Conservation (phyloP, 2,888 invertebrate genomes). For the Ctenicera cuprea region DNA sequence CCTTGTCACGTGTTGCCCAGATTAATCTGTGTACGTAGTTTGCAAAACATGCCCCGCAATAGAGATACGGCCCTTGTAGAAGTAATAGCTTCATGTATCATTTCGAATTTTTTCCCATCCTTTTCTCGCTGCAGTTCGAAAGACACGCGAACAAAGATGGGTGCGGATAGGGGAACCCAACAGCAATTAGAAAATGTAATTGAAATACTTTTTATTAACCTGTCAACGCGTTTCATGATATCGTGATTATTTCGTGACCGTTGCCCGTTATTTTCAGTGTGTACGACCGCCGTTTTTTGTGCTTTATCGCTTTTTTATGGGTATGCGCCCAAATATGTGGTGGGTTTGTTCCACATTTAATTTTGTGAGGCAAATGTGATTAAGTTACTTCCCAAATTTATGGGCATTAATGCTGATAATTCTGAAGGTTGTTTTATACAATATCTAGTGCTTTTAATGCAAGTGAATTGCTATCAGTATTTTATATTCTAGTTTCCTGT, state of each 20-base stretch:
- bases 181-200: slow-evolving; percentile 35
- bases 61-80: slow-evolving; percentile 6
- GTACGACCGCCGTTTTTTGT: slow-evolving; percentile 33
- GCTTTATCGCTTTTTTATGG: slow-evolving; percentile 40
- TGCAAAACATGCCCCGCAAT: slow-evolving; percentile 13
- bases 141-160: not conserved
- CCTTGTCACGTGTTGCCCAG: slow-evolving; percentile 36
- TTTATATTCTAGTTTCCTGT: too few species aligned
- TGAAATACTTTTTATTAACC: slow-evolving; percentile 42
- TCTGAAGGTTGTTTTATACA: not conserved
- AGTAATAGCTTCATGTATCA: slow-evolving; percentile 11
- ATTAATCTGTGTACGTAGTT: slow-evolving; percentile 27
- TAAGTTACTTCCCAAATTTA: slow-evolving; percentile 22
- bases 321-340: slow-evolving; percentile 29
- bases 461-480: too few species aligned
- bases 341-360: slow-evolving; percentile 19
- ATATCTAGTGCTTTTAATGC: not conserved
- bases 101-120: not conserved
- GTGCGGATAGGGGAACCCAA: not conserved
- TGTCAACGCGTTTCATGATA: slow-evolving; percentile 40
- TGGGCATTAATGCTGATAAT: slow-evolving; percentile 9
- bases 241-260: slow-evolving; percentile 41
- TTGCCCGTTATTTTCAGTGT: slow-evolving; percentile 38
- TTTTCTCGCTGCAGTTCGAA: not conserved
- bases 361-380: slow-evolving; percentile 10